phyloP scores from a whole-genome alignment of 2,113 vertebrate species.

The Canis aureus region DNA sequence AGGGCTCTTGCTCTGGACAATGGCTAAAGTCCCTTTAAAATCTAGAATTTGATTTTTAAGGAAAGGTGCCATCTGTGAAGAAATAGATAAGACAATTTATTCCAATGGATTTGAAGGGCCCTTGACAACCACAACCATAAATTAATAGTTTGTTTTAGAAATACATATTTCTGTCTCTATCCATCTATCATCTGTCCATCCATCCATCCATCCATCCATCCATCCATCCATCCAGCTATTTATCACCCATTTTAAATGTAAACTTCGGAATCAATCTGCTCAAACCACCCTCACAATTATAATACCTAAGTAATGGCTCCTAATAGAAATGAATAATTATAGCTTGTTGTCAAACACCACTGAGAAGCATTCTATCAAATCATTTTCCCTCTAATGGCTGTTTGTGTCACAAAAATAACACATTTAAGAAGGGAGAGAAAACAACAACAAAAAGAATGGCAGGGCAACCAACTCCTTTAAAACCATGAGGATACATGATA shows the following conservation, averaged over 20 bases:
- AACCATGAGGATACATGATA: neutral
- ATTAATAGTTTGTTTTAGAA: neutral
- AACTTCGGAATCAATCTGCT: neutral
- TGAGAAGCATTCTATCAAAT: neutral
- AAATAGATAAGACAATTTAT: neutral
- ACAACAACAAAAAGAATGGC: neutral
- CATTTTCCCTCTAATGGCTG: neutral
- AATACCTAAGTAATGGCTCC: neutral
- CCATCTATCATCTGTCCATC: neutral
- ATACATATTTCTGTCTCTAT: neutral
- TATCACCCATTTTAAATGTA: neutral
- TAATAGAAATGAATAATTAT: neutral
- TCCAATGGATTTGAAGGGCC: neutral
- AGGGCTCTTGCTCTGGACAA: neutral
- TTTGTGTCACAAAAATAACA: neutral
- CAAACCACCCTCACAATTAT: constrained; percentile 13
- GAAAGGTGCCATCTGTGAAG: neutral
- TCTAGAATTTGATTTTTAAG: neutral
- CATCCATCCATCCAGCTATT: neutral
- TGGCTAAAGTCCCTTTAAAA: neutral
- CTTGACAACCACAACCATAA: neutral
- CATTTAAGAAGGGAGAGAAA: neutral
- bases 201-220: neutral
- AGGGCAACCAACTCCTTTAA: neutral
- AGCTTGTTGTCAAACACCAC: neutral